These are phyloP conservation scores for Hemistola chrysoprasaria DNA, from an alignment of 2,888 invertebrate genomes.

Conservation along the genomic window DNA sequence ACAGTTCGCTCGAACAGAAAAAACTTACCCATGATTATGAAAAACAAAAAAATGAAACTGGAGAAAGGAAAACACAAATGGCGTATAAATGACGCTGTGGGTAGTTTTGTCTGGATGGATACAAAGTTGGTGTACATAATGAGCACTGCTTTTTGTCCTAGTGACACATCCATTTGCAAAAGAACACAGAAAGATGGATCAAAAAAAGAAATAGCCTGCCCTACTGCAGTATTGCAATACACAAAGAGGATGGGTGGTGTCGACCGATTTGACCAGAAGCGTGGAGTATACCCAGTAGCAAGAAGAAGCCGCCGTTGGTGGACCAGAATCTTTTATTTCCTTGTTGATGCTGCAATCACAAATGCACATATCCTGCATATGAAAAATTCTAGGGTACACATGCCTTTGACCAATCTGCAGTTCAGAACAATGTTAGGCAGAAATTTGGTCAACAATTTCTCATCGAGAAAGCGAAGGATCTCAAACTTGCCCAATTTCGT, in stretches of 20 bases:
- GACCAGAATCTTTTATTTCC: slow-evolving; percentile 22
- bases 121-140: slow-evolving; percentile 16
- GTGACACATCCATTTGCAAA: slow-evolving; percentile 12
- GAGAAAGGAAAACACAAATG: slow-evolving; percentile 21
- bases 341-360: slow-evolving; percentile 23
- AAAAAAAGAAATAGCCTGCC: slow-evolving; percentile 16
- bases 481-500: slow-evolving; percentile 26
- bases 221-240: slow-evolving; percentile 15
- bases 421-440: slow-evolving; percentile 17
- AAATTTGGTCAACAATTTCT: slow-evolving; percentile 16
- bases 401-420: slow-evolving; percentile 10
- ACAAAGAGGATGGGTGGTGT: slow-evolving; percentile 23
- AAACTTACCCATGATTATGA: slow-evolving; percentile 16
- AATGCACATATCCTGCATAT: slow-evolving; percentile 22
- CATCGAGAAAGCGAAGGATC: slow-evolving; percentile 15
- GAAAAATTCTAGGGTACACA: slow-evolving; percentile 13
- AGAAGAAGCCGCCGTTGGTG: slow-evolving; percentile 20
- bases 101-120: slow-evolving; percentile 21
- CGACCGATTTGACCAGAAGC: slow-evolving; percentile 21
- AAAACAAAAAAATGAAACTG: slow-evolving; percentile 18
- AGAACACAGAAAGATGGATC: slow-evolving; percentile 25
- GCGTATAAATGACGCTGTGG: slow-evolving; percentile 16
- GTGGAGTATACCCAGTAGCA: slow-evolving; percentile 12
- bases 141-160: slow-evolving; percentile 20
- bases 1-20: slow-evolving; percentile 15